Evolutionary conservation across 2,113 vertebrate genomes (phyloP).

Genomic region (Edolisoma coerulescens): DNA sequence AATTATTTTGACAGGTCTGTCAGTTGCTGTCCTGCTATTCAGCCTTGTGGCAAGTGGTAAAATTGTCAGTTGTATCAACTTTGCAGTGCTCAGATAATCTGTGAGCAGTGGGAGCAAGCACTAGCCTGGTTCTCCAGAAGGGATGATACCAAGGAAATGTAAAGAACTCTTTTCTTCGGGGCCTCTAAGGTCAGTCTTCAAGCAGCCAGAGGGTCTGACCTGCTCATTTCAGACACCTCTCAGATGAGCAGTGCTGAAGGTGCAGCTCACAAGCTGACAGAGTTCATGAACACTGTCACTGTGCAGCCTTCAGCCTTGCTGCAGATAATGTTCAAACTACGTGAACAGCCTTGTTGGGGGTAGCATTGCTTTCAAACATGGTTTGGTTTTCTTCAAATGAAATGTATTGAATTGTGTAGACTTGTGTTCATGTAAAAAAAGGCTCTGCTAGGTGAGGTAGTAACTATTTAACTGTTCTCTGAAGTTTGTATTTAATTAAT

Average conservation of each 20-base stretch:
- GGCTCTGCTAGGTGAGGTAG: background rate
- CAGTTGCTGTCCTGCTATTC: background rate
- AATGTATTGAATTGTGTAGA: background rate
- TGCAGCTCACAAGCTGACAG: background rate
- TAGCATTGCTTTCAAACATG: background rate
- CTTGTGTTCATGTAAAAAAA: background rate
- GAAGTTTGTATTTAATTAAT: background rate
- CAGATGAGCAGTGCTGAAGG: background rate
- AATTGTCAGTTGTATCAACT: background rate
- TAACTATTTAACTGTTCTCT: background rate
- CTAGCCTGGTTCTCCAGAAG: background rate
- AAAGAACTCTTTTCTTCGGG: accelerated
- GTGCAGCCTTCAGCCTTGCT: background rate
- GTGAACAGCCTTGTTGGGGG: accelerated
- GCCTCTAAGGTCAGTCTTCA: background rate
- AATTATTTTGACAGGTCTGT: background rate
- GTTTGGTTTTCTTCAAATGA: background rate
- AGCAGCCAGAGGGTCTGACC: background rate
- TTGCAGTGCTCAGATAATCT: background rate
- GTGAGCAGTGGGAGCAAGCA: background rate
- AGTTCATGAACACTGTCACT: background rate
- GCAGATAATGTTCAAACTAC: background rate
- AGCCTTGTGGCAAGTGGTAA: background rate
- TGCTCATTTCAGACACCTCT: background rate
- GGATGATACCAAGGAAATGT: background rate